phyloP scores from a whole-genome alignment of 2,797 vertebrate species.

The Amblyopsis hoosieri region DNA sequence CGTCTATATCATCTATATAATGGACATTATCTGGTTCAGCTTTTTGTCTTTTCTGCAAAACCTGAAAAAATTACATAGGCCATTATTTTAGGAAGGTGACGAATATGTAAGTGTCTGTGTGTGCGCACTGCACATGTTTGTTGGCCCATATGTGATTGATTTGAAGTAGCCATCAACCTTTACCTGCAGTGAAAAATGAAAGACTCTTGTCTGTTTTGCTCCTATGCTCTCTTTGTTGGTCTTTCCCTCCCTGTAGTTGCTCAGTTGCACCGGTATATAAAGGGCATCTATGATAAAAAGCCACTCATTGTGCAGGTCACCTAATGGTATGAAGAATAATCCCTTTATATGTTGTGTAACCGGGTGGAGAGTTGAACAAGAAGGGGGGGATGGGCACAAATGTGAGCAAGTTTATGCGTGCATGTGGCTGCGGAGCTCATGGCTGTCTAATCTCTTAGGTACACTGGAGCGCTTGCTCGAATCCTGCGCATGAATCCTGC shows the following conservation, averaged over 20 bases:
- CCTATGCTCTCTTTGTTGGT: constrained; percentile 24
- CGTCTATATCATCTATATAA: too few relatives aligned
- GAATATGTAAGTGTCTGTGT: background rate
- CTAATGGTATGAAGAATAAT: constrained; percentile 73
- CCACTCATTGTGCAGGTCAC: constrained; percentile 71
- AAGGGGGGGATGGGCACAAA: constrained; percentile 63
- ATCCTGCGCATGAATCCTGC: constrained; percentile 18
- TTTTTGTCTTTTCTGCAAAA: too few relatives aligned
- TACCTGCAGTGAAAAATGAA: constrained; percentile 30
- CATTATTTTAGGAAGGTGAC: too few relatives aligned
- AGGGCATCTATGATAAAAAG: constrained; percentile 66
- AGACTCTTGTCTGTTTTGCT: constrained; percentile 5
- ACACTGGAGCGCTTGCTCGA: constrained; percentile 57
- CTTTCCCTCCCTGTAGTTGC: constrained; percentile 10
- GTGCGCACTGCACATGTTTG: background rate
- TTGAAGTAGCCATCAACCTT: constrained; percentile 8
- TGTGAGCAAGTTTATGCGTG: constrained; percentile 62
- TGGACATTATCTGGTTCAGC: too few relatives aligned
- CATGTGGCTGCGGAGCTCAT: constrained; percentile 67
- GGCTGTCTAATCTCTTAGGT: constrained; percentile 74
- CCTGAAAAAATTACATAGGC: too few relatives aligned
- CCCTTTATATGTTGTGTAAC: constrained; percentile 88
- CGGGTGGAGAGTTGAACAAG: constrained; percentile 72
- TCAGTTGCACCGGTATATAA: constrained; percentile 31
- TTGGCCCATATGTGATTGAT: background rate